Evolutionary conservation across 2,888 invertebrate genomes (phyloP).

Genomic region (Aphodius sticticus): DNA sequence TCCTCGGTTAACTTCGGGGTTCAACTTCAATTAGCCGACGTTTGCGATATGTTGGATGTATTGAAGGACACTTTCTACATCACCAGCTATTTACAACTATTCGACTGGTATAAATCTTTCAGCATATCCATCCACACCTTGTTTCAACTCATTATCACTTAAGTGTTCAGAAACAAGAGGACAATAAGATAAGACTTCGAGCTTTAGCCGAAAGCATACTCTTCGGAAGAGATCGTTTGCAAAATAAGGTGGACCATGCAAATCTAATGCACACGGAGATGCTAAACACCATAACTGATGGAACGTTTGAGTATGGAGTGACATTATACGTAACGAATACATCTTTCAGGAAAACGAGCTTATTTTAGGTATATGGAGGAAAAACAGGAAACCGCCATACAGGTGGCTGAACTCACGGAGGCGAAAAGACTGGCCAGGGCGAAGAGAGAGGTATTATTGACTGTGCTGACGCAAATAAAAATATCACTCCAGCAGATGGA

Average conservation of each 20-base stretch:
- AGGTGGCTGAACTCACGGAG: conserved; percentile 60
- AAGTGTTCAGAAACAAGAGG: conserved; percentile 49
- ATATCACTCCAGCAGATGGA: conserved; percentile 68
- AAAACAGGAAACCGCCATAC: conserved; percentile 54
- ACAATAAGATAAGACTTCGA: conserved; percentile 49
- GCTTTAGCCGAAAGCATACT: conserved; percentile 48
- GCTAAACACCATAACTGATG: conserved; percentile 51
- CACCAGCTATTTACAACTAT: conserved; percentile 6
- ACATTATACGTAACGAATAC: neutral
- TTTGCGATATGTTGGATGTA: conserved; percentile 6
- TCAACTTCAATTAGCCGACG: neutral
- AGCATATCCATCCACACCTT: too few relatives aligned
- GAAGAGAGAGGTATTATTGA: conserved; percentile 59
- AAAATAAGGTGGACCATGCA: conserved; percentile 50
- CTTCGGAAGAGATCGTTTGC: conserved; percentile 46
- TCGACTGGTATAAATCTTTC: conserved; percentile 39
- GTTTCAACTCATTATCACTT: too few relatives aligned
- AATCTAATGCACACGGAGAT: conserved; percentile 46
- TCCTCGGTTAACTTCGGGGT: neutral
- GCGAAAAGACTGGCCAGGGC: conserved; percentile 58
- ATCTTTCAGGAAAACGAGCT: neutral
- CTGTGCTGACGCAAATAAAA: conserved; percentile 66
- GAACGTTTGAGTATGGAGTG: conserved; percentile 46
- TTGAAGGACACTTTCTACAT: conserved; percentile 15
- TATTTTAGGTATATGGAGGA: conserved; percentile 52